Percentiles rank a stretch among this genome's conserved stretches.
Evolutionary conservation across 1,140 invertebrate species (phyloP).

Genomic region (Lepidurus packardi): DNA sequence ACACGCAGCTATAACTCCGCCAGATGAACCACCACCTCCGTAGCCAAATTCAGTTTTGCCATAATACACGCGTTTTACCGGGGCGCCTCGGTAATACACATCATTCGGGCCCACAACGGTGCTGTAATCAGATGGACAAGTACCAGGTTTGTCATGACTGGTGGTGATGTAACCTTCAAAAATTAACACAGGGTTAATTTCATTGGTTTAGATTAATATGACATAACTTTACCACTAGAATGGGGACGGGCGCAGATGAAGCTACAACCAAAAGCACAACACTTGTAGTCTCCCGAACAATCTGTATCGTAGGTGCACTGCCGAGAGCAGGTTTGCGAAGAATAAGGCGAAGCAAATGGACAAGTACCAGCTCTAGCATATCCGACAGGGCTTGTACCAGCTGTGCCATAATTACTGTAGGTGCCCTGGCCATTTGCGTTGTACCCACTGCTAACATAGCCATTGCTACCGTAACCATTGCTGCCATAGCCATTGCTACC

Average conservation of each 20-base stretch:
- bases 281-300: conserved; percentile 25
- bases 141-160: conserved; percentile 20
- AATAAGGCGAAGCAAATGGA: conserved; percentile 24
- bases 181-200: neutral
- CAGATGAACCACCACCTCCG: conserved; percentile 23
- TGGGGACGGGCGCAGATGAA: conserved; percentile 24
- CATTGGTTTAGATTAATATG: neutral
- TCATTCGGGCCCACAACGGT: neutral
- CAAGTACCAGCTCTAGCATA: conserved; percentile 19
- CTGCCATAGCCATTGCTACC: neutral
- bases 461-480: neutral
- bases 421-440: neutral
- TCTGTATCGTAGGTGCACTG: conserved; percentile 27
- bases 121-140: conserved; percentile 22
- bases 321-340: conserved; percentile 11
- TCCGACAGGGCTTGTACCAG: neutral
- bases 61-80: neutral
- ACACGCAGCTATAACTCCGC: neutral
- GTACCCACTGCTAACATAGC: neutral
- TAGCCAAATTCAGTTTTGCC: conserved; percentile 18
- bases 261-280: conserved; percentile 27
- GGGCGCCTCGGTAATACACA: conserved; percentile 11
- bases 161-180: neutral
- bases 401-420: neutral
- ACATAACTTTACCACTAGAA: neutral